phyloP scores from a whole-genome alignment of 2,113 vertebrate species.

The Tenrec ecaudatus region DNA sequence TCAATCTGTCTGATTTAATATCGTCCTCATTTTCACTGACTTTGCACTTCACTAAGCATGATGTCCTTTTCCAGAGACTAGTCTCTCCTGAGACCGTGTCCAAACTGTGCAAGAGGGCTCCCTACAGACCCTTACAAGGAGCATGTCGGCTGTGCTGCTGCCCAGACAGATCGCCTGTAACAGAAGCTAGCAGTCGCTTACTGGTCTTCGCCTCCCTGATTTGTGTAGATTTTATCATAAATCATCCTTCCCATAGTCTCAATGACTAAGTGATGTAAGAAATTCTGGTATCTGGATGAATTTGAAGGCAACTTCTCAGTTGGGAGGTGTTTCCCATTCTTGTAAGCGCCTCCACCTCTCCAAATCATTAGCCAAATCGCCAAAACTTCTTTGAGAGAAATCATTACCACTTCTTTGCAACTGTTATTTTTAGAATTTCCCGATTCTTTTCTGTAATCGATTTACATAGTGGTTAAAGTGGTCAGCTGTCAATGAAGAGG shows the following conservation, averaged over 20 bases:
- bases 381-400: background rate
- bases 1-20: too few species aligned
- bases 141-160: too few species aligned
- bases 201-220: background rate
- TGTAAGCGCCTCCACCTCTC: background rate
- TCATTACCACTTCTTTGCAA: background rate
- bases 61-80: too few species aligned
- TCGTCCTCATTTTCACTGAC: too few species aligned
- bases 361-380: background rate
- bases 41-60: too few species aligned
- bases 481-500: too few species aligned
- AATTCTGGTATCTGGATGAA: background rate
- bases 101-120: too few species aligned
- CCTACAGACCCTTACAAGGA: too few species aligned
- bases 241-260: constrained; percentile 1
- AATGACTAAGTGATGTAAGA: constrained; percentile 13
- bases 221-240: constrained; percentile 44
- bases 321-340: too few species aligned
- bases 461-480: background rate
- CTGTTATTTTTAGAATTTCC: constrained; percentile 10
- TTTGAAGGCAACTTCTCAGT: background rate
- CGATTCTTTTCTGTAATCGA: background rate
- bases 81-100: too few species aligned
- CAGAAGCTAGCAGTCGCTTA: constrained; percentile 28
- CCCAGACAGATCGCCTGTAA: too few species aligned